phyloP scores from a whole-genome alignment of 1,140 invertebrate species.

The Stenopsyche tienmushanensis region DNA sequence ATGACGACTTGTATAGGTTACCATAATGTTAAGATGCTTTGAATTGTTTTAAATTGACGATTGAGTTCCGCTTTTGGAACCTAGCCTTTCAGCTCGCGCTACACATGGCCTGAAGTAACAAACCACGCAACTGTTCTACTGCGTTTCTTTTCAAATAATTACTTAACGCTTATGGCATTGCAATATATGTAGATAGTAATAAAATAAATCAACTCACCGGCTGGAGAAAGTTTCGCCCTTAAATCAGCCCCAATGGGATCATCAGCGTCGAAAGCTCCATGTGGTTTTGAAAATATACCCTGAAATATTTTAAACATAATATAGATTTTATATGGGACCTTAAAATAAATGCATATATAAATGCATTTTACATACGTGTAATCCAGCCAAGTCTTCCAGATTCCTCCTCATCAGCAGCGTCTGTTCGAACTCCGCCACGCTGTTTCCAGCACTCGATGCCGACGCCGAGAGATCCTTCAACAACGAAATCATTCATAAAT shows the following conservation, averaged over 20 bases:
- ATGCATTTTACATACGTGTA: slow-evolving; percentile 42
- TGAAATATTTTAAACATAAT: slow-evolving; percentile 41
- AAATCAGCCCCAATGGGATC: slow-evolving; percentile 53
- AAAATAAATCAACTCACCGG: slow-evolving; percentile 53
- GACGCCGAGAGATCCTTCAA: slow-evolving; percentile 53
- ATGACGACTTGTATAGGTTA: too few species aligned
- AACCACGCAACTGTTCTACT: too few species aligned
- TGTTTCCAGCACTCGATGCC: slow-evolving; percentile 53
- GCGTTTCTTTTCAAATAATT: too few species aligned
- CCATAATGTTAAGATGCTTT: too few species aligned
- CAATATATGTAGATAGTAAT: too few species aligned
- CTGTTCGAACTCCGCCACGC: slow-evolving; percentile 54
- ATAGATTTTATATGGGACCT: neutral
- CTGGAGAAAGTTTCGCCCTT: slow-evolving; percentile 46
- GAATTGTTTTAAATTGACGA: too few species aligned
- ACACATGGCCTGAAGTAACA: too few species aligned
- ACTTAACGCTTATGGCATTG: too few species aligned
- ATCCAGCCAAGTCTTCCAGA: slow-evolving; percentile 54
- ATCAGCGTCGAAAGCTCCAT: slow-evolving; percentile 49
- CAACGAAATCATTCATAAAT: neutral
- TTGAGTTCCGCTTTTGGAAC: too few species aligned
- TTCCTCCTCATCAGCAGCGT: slow-evolving; percentile 54
- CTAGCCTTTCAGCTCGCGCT: too few species aligned
- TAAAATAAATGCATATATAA: neutral
- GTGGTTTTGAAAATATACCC: slow-evolving; percentile 55